Evolutionary conservation across 2,797 vertebrate genomes (phyloP).

Genomic region (Schizopygopsis malacanthus): DNA sequence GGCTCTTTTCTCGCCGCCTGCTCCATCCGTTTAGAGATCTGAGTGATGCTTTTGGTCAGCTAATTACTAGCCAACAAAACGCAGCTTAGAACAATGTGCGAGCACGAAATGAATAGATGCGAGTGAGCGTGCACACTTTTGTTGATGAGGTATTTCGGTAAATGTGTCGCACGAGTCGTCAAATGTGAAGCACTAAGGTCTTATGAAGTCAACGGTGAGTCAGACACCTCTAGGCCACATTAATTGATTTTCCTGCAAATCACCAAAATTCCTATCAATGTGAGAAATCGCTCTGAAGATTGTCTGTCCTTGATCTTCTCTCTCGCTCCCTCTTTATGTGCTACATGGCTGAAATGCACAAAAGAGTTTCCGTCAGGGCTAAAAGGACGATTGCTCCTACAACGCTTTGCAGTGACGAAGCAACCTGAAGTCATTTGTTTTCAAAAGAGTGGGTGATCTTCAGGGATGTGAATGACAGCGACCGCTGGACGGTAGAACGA

Average conservation of each 20-base stretch:
- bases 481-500: background rate
- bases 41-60: conserved; percentile 29
- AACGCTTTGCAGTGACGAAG: background rate
- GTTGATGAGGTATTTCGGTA: conserved; percentile 32
- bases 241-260: conserved; percentile 45
- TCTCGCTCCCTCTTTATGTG: background rate
- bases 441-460: background rate
- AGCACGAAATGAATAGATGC: background rate
- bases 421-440: background rate
- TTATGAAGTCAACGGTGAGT: conserved; percentile 53
- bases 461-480: background rate
- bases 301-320: conserved; percentile 17
- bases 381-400: background rate
- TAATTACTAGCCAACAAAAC: conserved; percentile 43
- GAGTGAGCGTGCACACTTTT: background rate
- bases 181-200: conserved; percentile 22
- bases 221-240: conserved; percentile 35
- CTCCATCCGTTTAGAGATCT: conserved; percentile 43
- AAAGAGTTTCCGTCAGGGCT: background rate
- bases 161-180: background rate
- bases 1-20: conserved; percentile 7
- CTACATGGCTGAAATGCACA: background rate
- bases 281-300: background rate
- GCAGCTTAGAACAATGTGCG: conserved; percentile 11
- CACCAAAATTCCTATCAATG: conserved; percentile 34